Evolutionary conservation across 1,140 invertebrate genomes (phyloP), one percentile per base, ranked within the genome.

Genomic region (Heterodera carotae): DNA sequence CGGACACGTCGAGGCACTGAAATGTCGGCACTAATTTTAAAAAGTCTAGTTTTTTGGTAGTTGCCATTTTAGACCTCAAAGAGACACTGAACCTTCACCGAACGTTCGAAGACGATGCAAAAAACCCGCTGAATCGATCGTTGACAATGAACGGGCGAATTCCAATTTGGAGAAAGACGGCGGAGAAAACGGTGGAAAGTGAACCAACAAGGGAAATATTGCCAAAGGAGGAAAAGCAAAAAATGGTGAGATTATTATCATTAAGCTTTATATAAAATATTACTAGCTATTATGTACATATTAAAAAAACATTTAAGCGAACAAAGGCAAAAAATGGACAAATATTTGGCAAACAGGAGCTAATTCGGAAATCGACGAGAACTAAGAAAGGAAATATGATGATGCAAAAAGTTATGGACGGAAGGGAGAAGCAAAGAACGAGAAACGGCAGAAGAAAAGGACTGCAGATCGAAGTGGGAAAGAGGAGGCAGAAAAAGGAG

Each of bases 21-120:
- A 74, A 74, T 74, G 72, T 74, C 27, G n/a, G 72, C 15, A 64
- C 27, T 6, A 2, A 10, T 73, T 15, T 73, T 27, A 25, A 7
- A 0, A 15, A 66, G 31, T 66, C 62, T 22, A 15, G 27, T 22
- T 31, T 25, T 62, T 62, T 31, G 7, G n/a, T n/a, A n/a, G n/a
- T n/a, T n/a, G n/a, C n/a, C n/a, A 6, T 62, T 62, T 66, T 22
- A 66, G 62, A 66, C 6, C 62, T 66, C 12, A 66, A 22, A n/a
- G 62, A 66, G 15, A 66, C 62, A 10, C 6, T 66, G 25, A 31
- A 56, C 5, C 22, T 22, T 12, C 22, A 4, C 22, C 48, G 48
- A 22, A 56, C 15, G 48, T 56, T 56, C 48, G 48, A 56, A 56
- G 22, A 5, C 22, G 1, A 1, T 18, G 48, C 15, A 12, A 56